Conservation (phyloP, 2,113 vertebrate species). For the Chrysemys picta region DNA sequence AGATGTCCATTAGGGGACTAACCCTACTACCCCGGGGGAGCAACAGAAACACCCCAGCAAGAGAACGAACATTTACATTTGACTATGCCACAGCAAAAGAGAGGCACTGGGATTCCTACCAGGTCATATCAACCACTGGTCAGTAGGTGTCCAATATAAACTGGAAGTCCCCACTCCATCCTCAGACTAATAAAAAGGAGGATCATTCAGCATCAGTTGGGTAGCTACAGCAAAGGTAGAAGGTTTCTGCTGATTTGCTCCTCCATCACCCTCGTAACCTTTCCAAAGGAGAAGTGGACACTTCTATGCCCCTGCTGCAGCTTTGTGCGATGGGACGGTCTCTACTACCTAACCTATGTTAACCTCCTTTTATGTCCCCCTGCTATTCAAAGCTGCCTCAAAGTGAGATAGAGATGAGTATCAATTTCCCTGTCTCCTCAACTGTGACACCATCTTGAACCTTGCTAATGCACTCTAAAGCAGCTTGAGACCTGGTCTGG, state of each 20-base stretch:
- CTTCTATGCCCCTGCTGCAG: background rate
- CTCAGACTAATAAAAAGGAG: background rate
- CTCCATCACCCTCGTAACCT: background rate
- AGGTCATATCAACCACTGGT: rapidly evolving
- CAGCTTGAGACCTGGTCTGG: background rate
- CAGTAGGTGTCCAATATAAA: background rate
- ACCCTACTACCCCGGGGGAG: background rate
- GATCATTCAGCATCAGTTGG: rapidly evolving
- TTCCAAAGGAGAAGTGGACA: background rate
- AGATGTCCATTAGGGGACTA: background rate
- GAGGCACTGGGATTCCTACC: background rate
- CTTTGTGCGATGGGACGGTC: background rate
- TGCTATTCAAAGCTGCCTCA: background rate
- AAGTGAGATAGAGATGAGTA: background rate
- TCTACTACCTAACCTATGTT: background rate
- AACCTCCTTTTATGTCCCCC: background rate
- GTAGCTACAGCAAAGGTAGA: rapidly evolving
- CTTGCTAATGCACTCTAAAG: background rate
- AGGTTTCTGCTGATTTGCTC: background rate
- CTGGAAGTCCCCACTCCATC: rapidly evolving
- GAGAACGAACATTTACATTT: background rate
- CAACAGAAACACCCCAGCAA: background rate
- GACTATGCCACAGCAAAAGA: background rate
- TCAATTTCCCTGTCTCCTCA: rapidly evolving
- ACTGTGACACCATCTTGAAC: rapidly evolving